These are phyloP conservation scores for Erebia epiphron DNA, from an alignment of 2,888 invertebrate genomes.

Conservation along the genomic window DNA sequence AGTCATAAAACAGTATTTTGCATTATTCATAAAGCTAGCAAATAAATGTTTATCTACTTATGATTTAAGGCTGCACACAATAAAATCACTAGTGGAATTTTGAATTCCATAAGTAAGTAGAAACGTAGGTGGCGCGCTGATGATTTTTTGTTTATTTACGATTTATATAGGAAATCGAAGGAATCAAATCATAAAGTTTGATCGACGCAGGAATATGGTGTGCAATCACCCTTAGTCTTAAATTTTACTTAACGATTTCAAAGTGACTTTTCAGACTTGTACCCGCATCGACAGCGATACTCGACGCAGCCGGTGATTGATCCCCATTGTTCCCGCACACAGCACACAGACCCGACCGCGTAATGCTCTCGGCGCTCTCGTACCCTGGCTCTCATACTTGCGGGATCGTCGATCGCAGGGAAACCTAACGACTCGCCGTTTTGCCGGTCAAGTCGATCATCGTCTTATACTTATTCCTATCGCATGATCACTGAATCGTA, in stretches of 20 bases:
- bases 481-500: background rate
- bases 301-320: slow-evolving; percentile 30
- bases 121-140: no score
- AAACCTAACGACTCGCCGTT: background rate
- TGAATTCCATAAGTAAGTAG: no score
- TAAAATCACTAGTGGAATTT: no score
- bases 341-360: slow-evolving; percentile 1
- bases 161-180: no score
- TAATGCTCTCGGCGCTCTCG: background rate
- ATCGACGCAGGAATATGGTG: background rate
- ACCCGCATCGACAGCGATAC: slow-evolving; percentile 10
- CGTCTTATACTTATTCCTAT: no score
- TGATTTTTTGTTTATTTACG: no score
- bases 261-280: slow-evolving; percentile 19
- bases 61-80: no score
- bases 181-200: background rate
- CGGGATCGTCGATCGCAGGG: no score
- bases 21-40: no score
- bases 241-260: slow-evolving; percentile 24
- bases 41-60: no score
- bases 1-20: no score
- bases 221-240: slow-evolving; percentile 8
- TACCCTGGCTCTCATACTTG: no score
- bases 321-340: slow-evolving; percentile 25
- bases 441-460: background rate